Percentiles rank a stretch among this genome's conserved stretches.
These are phyloP conservation scores for Aurelia aurita complex sp. Pacific DNA, from an alignment of 30 jellyfish, hydroid and myxozoan genomes.

Conservation along the genomic window DNA sequence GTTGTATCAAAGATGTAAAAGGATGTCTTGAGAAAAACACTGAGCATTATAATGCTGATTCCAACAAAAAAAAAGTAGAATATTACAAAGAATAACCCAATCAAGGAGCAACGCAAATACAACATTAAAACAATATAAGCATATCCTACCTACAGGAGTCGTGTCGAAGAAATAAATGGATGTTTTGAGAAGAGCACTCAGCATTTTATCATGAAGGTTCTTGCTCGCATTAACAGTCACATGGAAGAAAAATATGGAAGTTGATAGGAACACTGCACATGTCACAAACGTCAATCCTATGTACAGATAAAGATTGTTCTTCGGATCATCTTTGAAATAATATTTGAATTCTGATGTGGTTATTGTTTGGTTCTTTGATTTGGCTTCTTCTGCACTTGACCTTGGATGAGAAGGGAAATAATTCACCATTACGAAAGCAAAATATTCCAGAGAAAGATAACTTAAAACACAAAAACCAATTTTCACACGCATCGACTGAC, in stretches of 20 bases:
- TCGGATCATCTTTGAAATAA: slow-evolving; percentile 33
- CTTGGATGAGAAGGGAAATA: background rate
- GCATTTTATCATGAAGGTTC: slow-evolving; percentile 60
- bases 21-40: slow-evolving; percentile 53
- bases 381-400: slow-evolving; percentile 50
- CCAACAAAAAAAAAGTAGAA: background rate
- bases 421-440: background rate
- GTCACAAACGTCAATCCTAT: slow-evolving; percentile 45
- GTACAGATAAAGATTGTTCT: slow-evolving; percentile 56
- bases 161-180: slow-evolving; percentile 77
- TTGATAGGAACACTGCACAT: slow-evolving; percentile 5
- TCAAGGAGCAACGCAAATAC: too few relatives aligned
- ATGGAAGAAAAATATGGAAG: slow-evolving; percentile 36
- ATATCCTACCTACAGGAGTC: slow-evolving; percentile 64
- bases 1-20: slow-evolving; percentile 72
- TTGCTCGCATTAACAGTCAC: slow-evolving; percentile 55
- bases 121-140: too few relatives aligned
- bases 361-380: background rate
- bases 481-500: background rate
- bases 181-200: slow-evolving; percentile 52
- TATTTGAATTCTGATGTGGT: slow-evolving; percentile 12
- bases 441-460: background rate
- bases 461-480: background rate
- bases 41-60: slow-evolving; percentile 51
- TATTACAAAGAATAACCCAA: too few relatives aligned